phyloP scores from a whole-genome alignment of 2,888 invertebrate genomes.

The Dicyrtoma fusca region DNA sequence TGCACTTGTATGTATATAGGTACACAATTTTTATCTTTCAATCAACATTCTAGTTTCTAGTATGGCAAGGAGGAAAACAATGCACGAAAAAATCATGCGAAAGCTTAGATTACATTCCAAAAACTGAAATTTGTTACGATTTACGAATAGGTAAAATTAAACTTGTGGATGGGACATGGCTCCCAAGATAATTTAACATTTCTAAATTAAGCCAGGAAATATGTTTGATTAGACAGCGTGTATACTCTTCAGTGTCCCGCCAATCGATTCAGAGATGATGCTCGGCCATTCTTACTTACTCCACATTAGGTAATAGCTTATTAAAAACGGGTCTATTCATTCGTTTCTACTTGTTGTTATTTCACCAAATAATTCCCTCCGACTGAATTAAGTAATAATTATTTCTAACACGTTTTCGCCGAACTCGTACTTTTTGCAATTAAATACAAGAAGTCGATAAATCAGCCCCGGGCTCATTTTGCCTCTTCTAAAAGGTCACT shows the following conservation, averaged over 20 bases:
- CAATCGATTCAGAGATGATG: slow-evolving; percentile 3
- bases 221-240: neutral
- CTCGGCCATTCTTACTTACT: slow-evolving; percentile 9
- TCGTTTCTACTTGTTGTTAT: slow-evolving; percentile 3
- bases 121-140: too few relatives aligned
- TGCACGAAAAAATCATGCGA: too few relatives aligned
- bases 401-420: slow-evolving; percentile 26
- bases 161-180: too few relatives aligned
- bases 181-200: too few relatives aligned
- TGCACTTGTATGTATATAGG: too few relatives aligned
- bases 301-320: slow-evolving; percentile 24
- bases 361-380: neutral
- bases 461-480: slow-evolving; percentile 13
- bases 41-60: too few relatives aligned
- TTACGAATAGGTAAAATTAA: too few relatives aligned
- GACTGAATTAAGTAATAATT: slow-evolving; percentile 23
- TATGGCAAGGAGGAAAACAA: too few relatives aligned
- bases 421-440: slow-evolving; percentile 10
- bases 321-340: slow-evolving; percentile 20
- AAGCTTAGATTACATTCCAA: too few relatives aligned
- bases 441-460: slow-evolving; percentile 28
- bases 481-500: slow-evolving; percentile 18
- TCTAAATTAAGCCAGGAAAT: neutral
- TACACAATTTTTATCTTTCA: too few relatives aligned
- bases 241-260: neutral